These are phyloP conservation scores for Regulus satrapa DNA, from an alignment of 2,113 vertebrate genomes.

Conservation along the genomic window DNA sequence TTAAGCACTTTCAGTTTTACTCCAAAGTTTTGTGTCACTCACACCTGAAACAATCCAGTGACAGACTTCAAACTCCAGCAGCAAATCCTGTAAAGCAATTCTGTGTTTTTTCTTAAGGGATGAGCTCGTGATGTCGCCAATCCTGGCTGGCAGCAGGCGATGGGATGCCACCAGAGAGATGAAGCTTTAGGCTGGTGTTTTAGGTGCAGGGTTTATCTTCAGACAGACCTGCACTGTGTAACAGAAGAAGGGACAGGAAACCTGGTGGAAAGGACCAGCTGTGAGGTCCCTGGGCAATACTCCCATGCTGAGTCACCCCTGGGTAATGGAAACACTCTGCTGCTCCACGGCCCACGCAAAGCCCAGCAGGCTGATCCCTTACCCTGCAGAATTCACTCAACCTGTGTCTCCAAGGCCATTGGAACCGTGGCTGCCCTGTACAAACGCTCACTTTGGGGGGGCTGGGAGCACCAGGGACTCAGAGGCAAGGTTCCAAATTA, in stretches of 20 bases:
- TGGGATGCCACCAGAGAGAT: neutral
- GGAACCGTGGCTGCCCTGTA: neutral
- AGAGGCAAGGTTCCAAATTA: neutral
- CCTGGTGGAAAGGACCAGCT: neutral
- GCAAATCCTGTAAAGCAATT: neutral
- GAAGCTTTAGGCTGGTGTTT: neutral
- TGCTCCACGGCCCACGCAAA: neutral
- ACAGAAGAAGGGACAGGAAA: neutral
- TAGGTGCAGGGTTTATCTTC: neutral
- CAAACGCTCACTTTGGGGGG: neutral
- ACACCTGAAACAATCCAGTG: neutral
- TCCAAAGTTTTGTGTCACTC: neutral
- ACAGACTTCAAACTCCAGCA: neutral
- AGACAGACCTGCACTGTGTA: neutral
- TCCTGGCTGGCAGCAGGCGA: neutral
- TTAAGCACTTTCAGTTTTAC: constrained; percentile 66
- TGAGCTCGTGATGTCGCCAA: neutral
- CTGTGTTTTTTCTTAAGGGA: neutral
- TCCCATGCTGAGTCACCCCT: neutral
- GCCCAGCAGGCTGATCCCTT: neutral
- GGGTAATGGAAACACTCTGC: neutral
- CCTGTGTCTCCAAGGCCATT: neutral
- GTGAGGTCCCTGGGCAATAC: neutral
- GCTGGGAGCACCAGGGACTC: neutral
- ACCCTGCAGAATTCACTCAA: neutral